Percentiles rank a stretch among this genome's conserved stretches.
These are phyloP conservation scores for Craseonycteris thonglongyai DNA, from an alignment of 2,113 vertebrate genomes.

Conservation along the genomic window DNA sequence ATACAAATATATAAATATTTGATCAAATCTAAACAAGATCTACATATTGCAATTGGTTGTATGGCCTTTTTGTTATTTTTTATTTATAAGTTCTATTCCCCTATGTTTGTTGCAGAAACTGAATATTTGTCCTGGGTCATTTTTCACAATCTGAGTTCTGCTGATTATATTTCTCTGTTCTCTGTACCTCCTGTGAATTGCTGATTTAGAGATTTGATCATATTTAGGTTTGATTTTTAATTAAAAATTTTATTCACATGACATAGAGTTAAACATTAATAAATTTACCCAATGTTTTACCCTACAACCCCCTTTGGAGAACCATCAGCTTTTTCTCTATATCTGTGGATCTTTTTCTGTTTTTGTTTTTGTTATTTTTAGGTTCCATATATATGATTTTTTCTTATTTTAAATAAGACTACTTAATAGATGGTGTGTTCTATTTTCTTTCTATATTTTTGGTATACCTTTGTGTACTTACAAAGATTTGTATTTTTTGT, in stretches of 20 bases:
- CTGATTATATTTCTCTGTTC: neutral
- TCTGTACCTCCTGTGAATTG: neutral
- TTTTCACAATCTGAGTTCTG: neutral
- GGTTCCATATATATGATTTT: neutral
- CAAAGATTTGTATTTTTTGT: neutral
- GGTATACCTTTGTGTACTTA: neutral
- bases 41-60: neutral
- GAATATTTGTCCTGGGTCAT: neutral
- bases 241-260: neutral
- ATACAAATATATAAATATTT: neutral
- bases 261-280: neutral
- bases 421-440: neutral
- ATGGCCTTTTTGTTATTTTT: neutral
- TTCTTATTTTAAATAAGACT: neutral
- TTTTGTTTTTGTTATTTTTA: neutral
- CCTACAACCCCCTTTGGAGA: neutral
- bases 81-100: neutral
- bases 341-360: neutral
- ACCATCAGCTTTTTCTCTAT: neutral
- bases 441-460: neutral
- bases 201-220: neutral
- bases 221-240: neutral
- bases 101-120: neutral
- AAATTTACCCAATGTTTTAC: neutral
- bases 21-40: neutral